Evolutionary conservation across 2,797 vertebrate genomes (phyloP).

Genomic region (Eutrigla gurnardus): DNA sequence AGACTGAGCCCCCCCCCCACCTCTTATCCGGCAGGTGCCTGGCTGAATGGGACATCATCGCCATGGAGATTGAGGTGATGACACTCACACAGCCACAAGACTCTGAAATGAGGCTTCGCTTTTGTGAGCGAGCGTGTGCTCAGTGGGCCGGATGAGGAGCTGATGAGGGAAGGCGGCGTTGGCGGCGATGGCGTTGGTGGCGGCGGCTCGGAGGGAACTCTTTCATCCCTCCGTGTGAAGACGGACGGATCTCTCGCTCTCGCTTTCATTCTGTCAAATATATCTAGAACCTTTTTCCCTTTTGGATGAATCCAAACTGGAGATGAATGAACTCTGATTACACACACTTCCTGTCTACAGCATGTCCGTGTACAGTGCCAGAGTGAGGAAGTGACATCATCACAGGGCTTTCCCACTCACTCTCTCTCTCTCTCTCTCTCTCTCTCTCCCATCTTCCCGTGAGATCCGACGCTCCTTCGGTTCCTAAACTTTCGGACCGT

Average conservation of each 20-base stretch:
- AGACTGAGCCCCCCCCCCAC: constrained; percentile 48
- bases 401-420: constrained; percentile 13
- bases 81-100: constrained; percentile 29
- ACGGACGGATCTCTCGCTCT: constrained; percentile 38
- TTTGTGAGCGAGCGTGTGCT: constrained; percentile 41
- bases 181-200: too few relatives aligned
- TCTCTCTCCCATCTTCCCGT: constrained; percentile 17
- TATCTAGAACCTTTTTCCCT: constrained; percentile 45
- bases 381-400: constrained; percentile 20
- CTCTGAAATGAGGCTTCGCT: constrained; percentile 56
- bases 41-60: constrained; percentile 70
- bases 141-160: constrained; percentile 52
- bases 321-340: constrained; percentile 46
- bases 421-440: background rate
- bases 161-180: background rate
- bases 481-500: constrained; percentile 56
- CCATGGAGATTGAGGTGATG: constrained; percentile 63
- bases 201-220: constrained; percentile 37
- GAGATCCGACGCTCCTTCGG: constrained; percentile 34
- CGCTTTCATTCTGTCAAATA: constrained; percentile 56
- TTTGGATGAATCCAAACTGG: constrained; percentile 44
- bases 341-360: constrained; percentile 39
- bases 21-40: constrained; percentile 72
- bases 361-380: constrained; percentile 58
- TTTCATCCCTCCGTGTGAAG: constrained; percentile 45